Conservation (phyloP, 64 coral and sea anemone genomes). For the Montipora cactus region DNA sequence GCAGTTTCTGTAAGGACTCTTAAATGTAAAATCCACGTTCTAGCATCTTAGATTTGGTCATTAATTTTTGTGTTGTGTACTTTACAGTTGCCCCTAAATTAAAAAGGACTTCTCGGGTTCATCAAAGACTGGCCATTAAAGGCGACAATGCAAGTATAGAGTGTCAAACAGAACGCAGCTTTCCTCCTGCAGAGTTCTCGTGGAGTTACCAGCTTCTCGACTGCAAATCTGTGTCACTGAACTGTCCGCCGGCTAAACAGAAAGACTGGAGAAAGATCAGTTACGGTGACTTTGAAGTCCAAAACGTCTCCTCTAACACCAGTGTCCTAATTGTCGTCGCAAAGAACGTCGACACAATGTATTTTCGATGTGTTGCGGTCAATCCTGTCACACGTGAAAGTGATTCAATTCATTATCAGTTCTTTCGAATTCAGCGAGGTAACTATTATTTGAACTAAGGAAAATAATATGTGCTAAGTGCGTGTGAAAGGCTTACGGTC, state of each 20-base stretch:
- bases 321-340: not conserved
- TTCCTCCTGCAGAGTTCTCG: constrained; percentile 8
- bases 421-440: not conserved
- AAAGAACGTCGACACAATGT: not conserved
- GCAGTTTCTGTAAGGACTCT: too few relatives aligned
- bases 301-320: not conserved
- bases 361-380: constrained; percentile 18
- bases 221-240: not conserved
- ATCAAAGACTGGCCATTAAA: not conserved
- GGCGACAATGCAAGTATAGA: not conserved
- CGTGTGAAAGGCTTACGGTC: too few relatives aligned
- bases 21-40: too few relatives aligned
- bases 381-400: not conserved
- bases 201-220: constrained; percentile 2
- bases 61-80: not conserved
- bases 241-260: not conserved
- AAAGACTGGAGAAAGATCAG: not conserved
- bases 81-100: constrained; percentile 18
- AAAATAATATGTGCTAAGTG: too few relatives aligned
- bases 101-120: not conserved
- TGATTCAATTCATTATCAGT: not conserved
- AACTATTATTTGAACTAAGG: not conserved
- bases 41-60: too few relatives aligned
- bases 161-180: constrained; percentile 23
- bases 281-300: not conserved